Evolutionary conservation across 2,797 vertebrate species (phyloP).

Genomic region (Sphenodon punctatus): DNA sequence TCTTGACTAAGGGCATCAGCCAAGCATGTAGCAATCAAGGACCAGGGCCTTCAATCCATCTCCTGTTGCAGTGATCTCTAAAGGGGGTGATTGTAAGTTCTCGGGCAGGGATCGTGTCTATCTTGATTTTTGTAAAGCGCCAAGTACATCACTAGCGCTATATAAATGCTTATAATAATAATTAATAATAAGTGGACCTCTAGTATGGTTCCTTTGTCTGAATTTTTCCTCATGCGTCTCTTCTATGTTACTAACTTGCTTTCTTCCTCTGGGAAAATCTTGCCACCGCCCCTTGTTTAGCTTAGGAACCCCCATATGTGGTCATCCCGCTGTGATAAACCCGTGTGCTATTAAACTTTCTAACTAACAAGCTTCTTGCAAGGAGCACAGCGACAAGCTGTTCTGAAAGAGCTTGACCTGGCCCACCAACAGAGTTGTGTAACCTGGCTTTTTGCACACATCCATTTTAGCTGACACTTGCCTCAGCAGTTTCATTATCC

Average conservation of each 20-base stretch:
- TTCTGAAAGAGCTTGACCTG: not conserved
- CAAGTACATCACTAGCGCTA: no score
- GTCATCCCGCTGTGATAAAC: not conserved
- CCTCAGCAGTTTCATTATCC: slow-evolving; percentile 28
- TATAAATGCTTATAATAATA: no score
- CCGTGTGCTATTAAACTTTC: not conserved
- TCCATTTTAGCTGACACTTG: slow-evolving; percentile 31
- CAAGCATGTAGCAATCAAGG: not conserved
- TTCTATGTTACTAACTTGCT: rapidly evolving
- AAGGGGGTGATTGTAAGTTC: no score
- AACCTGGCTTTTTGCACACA: not conserved
- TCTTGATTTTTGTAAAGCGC: no score
- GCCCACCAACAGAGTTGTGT: not conserved
- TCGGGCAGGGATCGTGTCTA: no score
- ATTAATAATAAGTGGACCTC: not conserved
- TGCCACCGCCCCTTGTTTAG: slow-evolving; percentile 27
- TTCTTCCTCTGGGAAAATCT: slow-evolving; percentile 1
- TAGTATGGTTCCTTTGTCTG: not conserved
- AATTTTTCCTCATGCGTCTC: rapidly evolving
- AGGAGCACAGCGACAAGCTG: not conserved
- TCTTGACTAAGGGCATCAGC: no score
- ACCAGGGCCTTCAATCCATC: not conserved
- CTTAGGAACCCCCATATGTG: rapidly evolving
- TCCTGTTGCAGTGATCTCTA: not conserved
- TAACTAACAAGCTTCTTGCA: not conserved